Percentiles rank a stretch among this genome's conserved stretches.
Evolutionary conservation across 2,797 vertebrate species (phyloP).

Genomic region (Pyrocephalus nanus): DNA sequence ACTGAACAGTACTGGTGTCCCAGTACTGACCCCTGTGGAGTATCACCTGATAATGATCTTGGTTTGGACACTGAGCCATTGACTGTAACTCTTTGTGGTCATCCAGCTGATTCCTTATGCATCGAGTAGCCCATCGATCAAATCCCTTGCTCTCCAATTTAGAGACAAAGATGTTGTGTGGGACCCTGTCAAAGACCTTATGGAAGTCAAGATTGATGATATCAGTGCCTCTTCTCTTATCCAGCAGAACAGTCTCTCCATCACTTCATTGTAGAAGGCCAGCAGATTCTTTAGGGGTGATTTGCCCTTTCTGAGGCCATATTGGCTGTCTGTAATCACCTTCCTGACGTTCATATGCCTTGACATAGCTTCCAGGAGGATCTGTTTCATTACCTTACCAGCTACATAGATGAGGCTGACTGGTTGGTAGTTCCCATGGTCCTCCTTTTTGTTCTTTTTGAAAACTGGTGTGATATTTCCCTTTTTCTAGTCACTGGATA

Average conservation of each 20-base stretch:
- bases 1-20: neutral
- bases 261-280: neutral
- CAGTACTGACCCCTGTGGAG: neutral
- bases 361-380: neutral
- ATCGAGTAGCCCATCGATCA: neutral
- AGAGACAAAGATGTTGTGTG: neutral
- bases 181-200: neutral
- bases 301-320: neutral
- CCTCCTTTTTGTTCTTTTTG: neutral
- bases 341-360: neutral
- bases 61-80: neutral
- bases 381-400: neutral
- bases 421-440: neutral
- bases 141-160: neutral
- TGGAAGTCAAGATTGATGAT: neutral
- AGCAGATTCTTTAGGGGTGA: neutral
- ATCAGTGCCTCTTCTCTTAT: neutral
- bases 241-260: neutral
- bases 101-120: neutral
- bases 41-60: neutral
- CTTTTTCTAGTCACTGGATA: neutral
- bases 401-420: neutral
- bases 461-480: neutral
- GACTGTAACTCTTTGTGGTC: neutral
- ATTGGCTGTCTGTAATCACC: neutral